phyloP scores from a whole-genome alignment of 2,888 invertebrate genomes.

The Orgyia antiqua region DNA sequence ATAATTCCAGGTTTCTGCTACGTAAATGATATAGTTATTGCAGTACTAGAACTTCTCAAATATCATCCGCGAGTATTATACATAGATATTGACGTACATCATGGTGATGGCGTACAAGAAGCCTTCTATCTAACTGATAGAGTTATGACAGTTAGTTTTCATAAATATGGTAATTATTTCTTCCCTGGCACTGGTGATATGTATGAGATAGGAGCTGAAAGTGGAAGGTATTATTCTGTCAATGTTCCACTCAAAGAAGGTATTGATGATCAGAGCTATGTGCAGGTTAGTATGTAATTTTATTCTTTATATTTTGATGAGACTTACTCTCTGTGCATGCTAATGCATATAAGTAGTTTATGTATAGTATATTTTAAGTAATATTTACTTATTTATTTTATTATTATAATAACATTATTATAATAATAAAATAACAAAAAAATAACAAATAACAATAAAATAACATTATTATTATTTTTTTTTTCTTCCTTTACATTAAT shows the following conservation, averaged over 20 bases:
- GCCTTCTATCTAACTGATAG: slow-evolving; percentile 98
- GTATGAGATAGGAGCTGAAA: slow-evolving; percentile 98
- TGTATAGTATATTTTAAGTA: no score
- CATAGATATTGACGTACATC: slow-evolving; percentile 99
- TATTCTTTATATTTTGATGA: not conserved
- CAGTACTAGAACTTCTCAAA: slow-evolving; percentile 95
- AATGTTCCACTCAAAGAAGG: slow-evolving; percentile 99
- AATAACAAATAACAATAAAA: no score
- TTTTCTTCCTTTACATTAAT: no score
- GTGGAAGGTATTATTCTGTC: slow-evolving; percentile 97
- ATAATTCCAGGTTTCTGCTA: slow-evolving; percentile 95
- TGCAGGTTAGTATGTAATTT: slow-evolving; percentile 76
- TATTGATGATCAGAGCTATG: slow-evolving; percentile 95
- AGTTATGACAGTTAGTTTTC: slow-evolving; percentile 99
- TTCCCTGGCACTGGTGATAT: slow-evolving; percentile 99
- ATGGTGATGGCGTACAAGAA: slow-evolving; percentile 97
- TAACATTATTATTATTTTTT: no score
- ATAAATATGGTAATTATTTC: slow-evolving; percentile 98
- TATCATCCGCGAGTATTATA: slow-evolving; percentile 96
- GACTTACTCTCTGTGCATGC: no score
- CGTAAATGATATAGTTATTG: slow-evolving; percentile 99
- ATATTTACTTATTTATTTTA: no score
- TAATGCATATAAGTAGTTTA: no score
- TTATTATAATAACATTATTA: no score
- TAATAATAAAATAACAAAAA: no score